Evolutionary conservation across 2,113 vertebrate genomes (phyloP).

Genomic region (Corythornis vintsioides): DNA sequence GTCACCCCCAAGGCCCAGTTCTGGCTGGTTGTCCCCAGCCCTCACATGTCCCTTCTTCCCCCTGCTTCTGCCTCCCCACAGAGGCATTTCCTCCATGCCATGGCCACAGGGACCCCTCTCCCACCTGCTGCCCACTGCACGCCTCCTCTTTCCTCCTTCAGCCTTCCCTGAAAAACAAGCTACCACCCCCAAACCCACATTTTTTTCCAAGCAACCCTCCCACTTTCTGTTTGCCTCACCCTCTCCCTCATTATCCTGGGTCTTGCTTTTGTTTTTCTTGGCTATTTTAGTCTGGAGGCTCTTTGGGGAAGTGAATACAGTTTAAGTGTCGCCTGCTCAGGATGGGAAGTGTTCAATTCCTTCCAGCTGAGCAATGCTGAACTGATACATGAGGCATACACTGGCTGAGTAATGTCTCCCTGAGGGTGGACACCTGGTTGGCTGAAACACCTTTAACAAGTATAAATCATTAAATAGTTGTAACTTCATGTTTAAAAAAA

Average conservation of each 20-base stretch:
- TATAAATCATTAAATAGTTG: not conserved
- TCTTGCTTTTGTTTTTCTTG: conserved; percentile 61
- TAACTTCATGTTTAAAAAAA: not conserved
- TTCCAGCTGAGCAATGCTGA: not conserved
- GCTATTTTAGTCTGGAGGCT: conserved; percentile 41
- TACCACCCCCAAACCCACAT: conserved; percentile 41
- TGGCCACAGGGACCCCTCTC: not conserved
- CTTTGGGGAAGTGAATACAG: conserved; percentile 4
- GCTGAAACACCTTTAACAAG: not conserved
- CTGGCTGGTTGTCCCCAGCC: not conserved
- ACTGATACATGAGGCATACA: not conserved
- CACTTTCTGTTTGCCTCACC: conserved; percentile 58
- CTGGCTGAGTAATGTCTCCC: not conserved
- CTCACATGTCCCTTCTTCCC: not conserved
- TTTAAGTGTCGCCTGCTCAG: not conserved
- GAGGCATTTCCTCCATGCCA: not conserved
- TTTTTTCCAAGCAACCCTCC: conserved; percentile 63
- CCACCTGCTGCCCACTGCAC: not conserved
- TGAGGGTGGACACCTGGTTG: not conserved
- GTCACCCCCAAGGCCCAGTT: not conserved
- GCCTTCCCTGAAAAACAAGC: conserved; percentile 53
- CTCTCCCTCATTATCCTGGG: conserved; percentile 58
- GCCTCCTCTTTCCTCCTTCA: conserved; percentile 8
- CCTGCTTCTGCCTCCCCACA: not conserved
- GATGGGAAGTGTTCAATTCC: not conserved